Conservation (phyloP, 2,888 invertebrate genomes). For the Drepana falcataria region DNA sequence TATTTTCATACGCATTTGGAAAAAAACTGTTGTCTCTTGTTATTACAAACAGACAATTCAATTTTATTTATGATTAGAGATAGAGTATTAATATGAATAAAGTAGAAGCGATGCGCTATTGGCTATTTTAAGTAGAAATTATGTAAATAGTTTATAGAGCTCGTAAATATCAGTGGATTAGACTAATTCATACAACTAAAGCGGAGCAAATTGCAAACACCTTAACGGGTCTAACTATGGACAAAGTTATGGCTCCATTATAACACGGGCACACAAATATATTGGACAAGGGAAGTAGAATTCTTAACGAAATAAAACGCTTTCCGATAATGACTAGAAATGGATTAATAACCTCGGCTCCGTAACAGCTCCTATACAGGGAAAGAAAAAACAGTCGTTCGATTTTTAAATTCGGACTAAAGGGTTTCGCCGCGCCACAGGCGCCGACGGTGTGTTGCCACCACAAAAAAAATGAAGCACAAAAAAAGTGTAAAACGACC, state of each 20-base stretch:
- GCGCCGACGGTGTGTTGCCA: slow-evolving; percentile 59
- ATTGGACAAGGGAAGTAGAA: slow-evolving; percentile 33
- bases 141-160: neutral
- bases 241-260: slow-evolving; percentile 30
- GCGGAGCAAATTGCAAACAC: neutral
- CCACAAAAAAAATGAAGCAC: slow-evolving; percentile 52
- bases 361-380: slow-evolving; percentile 24
- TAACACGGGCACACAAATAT: slow-evolving; percentile 31
- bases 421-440: slow-evolving; percentile 65
- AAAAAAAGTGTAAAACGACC: slow-evolving; percentile 71
- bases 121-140: neutral
- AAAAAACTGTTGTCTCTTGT: no score
- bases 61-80: no score
- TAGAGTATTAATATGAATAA: neutral
- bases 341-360: slow-evolving; percentile 57
- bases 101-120: neutral
- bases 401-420: slow-evolving; percentile 58
- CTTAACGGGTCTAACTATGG: neutral
- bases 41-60: no score
- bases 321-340: slow-evolving; percentile 58
- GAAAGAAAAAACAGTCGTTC: slow-evolving; percentile 21
- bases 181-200: neutral
- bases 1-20: no score
- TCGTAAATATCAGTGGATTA: neutral
- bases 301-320: slow-evolving; percentile 48